phyloP scores from a whole-genome alignment of 2,888 invertebrate species.

The Caenorhabditis afra region DNA sequence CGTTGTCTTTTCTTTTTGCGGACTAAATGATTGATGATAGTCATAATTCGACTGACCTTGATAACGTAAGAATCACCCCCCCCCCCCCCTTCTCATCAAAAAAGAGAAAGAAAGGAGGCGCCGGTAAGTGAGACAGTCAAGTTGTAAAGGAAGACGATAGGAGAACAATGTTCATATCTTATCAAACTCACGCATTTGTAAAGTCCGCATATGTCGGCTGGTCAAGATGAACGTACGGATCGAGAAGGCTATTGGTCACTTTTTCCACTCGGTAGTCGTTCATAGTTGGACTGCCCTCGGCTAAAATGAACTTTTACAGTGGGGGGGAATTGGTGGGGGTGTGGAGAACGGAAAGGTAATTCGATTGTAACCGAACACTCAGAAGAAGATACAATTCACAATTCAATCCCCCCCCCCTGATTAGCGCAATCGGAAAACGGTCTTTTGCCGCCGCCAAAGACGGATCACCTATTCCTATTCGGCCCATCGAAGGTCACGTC shows the following conservation, averaged over 20 bases:
- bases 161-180: constrained; percentile 33
- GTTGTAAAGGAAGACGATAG: background rate
- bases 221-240: constrained; percentile 54
- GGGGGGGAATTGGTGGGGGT: background rate
- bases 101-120: constrained; percentile 2
- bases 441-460: constrained; percentile 7
- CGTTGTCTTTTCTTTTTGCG: constrained; percentile 43
- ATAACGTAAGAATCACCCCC: constrained; percentile 36
- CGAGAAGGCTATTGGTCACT: constrained; percentile 37
- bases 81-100: too few species aligned
- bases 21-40: constrained; percentile 59
- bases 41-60: constrained; percentile 61
- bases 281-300: constrained; percentile 50
- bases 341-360: too few species aligned
- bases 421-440: constrained; percentile 25
- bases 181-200: constrained; percentile 60
- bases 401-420: constrained; percentile 9
- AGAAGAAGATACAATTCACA: constrained; percentile 21
- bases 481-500: too few species aligned
- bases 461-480: too few species aligned
- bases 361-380: constrained; percentile 13
- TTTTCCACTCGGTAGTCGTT: constrained; percentile 60
- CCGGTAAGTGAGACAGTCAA: background rate
- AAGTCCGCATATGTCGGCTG: constrained; percentile 61
- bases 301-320: constrained; percentile 8